These are phyloP conservation scores for Pammene aurita DNA, from an alignment of 2,888 invertebrate species.

Conservation along the genomic window DNA sequence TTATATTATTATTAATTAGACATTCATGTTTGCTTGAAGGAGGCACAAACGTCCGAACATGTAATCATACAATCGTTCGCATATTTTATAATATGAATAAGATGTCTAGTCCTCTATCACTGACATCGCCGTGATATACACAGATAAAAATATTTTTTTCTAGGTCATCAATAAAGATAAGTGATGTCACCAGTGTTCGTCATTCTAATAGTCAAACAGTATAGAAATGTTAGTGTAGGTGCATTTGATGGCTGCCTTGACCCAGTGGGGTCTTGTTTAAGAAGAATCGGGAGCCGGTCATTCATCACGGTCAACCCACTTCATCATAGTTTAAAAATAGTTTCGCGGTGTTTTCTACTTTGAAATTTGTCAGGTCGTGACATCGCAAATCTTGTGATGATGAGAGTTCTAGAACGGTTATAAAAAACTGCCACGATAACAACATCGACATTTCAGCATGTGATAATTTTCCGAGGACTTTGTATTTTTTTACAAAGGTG, in stretches of 20 bases:
- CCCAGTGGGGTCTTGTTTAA: conserved; percentile 28
- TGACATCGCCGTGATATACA: conserved; percentile 24
- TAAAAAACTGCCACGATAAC: too few relatives aligned
- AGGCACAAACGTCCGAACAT: too few relatives aligned
- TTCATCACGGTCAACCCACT: conserved; percentile 12
- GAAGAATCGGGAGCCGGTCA: conserved; percentile 17
- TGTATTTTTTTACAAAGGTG: too few relatives aligned
- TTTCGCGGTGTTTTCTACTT: not conserved
- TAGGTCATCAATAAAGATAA: conserved; percentile 35
- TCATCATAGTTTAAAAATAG: conserved; percentile 6
- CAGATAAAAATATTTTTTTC: conserved; percentile 27
- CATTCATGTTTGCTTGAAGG: too few relatives aligned
- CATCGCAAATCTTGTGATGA: too few relatives aligned
- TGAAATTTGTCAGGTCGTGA: too few relatives aligned
- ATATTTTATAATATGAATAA: not conserved
- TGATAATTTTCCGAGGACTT: too few relatives aligned
- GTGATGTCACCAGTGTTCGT: conserved; percentile 38
- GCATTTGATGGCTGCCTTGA: conserved; percentile 35
- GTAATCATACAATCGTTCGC: too few relatives aligned
- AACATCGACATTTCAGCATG: too few relatives aligned
- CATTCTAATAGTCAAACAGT: conserved; percentile 25
- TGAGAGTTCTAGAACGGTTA: too few relatives aligned
- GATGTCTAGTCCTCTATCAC: not conserved
- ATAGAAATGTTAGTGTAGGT: conserved; percentile 37
- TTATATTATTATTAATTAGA: too few relatives aligned